Evolutionary conservation across 2,888 invertebrate species (phyloP), one percentile per base, ranked within the genome.

Genomic region (Zele albiditarsus): DNA sequence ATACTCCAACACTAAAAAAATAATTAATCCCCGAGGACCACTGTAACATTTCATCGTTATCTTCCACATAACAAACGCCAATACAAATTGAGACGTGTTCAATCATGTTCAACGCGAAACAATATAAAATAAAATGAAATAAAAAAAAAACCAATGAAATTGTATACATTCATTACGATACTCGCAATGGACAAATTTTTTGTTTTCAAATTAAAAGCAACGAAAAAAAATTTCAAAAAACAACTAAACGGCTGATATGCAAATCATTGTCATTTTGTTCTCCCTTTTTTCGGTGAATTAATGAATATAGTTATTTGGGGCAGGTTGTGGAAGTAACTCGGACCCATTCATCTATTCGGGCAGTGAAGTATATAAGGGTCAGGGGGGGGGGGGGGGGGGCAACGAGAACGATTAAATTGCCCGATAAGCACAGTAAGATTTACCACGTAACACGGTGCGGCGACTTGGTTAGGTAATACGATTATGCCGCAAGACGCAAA

Each of bases 361-460:
- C 10, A 4, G 53, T 53, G 20, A 20, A 53, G 20, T 53, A 53
- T 53, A 53, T 53, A n/a, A 20, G 53, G 53, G 53, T 53, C 53
- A 53, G 53, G 20, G 20, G 20, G n/a, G 53, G 8, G n/a, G 46
- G n/a, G 53, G 20, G 10, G 1, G 20, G n/a, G 12, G 38, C n/a
- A n/a, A 42, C 12, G 42, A 5, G n/a, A 20, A 38, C 75, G 68
- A 75, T 75, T 75, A 75, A 75, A 71, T 72, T 53, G 68, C 68
- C 66, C 31, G 71, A 71, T 72, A 72, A 75, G 67, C 66, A 71
- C 60, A 46, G 38, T 25, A 57, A 75, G 75, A 75, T 75, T 71
- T 71, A 71, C 75, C 67, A 66, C 65, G 73, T 73, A 42, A 60
- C 69, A 62, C 38, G 42, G 20, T 23, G 46, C 68, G 70, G 42